Percentiles rank a stretch among this genome's conserved stretches.
Conservation (phyloP, 2,113 vertebrate species). For the Mesoclemmys tuberculata region DNA sequence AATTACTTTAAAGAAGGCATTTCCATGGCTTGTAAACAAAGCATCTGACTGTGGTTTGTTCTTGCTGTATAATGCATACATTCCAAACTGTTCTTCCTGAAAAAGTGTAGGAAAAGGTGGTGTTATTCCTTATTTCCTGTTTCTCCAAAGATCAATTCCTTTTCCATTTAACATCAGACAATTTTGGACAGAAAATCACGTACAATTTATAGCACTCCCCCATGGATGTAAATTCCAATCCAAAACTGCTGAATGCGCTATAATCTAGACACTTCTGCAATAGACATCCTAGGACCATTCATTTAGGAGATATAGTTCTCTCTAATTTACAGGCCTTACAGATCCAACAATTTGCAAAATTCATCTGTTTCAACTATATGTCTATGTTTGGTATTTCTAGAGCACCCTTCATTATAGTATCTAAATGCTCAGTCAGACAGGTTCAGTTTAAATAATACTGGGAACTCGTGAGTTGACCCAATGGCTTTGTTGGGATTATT, state of each 20-base stretch:
- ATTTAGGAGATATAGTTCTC: background rate
- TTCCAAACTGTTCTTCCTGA: constrained; percentile 88
- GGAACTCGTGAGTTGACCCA: background rate
- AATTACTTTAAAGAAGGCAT: constrained; percentile 87
- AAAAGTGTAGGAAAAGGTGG: constrained; percentile 28
- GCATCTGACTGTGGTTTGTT: constrained; percentile 88
- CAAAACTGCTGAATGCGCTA: too few species aligned
- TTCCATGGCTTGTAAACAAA: constrained; percentile 85
- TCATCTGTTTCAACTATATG: background rate
- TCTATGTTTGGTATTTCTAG: background rate
- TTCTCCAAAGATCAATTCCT: background rate
- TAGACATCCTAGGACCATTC: background rate
- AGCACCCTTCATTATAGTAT: background rate
- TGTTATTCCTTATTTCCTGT: background rate
- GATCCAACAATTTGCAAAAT: background rate
- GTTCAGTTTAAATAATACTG: background rate
- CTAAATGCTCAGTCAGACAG: background rate
- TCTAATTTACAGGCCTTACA: background rate
- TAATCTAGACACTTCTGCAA: background rate
- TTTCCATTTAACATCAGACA: background rate
- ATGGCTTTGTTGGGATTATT: background rate
- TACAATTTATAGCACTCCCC: background rate
- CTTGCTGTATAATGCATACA: constrained; percentile 91
- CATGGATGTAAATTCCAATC: background rate
- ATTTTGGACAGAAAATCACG: background rate